Percentiles rank a stretch among this genome's conserved stretches.
Evolutionary conservation across 2,797 vertebrate species (phyloP).

Genomic region (Mycteria americana): DNA sequence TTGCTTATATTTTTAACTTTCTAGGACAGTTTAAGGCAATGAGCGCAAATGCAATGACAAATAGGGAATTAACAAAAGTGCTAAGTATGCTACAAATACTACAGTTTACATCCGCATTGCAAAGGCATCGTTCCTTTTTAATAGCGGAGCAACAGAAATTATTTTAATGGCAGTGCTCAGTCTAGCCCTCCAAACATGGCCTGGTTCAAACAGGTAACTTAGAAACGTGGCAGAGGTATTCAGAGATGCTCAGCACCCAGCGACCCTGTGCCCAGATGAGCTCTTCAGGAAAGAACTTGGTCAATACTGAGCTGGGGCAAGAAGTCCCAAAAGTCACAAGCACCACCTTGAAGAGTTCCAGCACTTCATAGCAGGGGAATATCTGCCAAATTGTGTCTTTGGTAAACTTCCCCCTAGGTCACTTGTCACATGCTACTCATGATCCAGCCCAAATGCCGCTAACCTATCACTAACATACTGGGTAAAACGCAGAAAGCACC

Average conservation of each 20-base stretch:
- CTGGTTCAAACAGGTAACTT: neutral
- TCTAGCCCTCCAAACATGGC: neutral
- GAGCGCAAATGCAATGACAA: neutral
- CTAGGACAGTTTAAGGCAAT: neutral
- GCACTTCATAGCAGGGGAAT: neutral
- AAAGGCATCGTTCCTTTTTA: neutral
- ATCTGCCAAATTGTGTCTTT: neutral
- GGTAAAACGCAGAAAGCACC: neutral
- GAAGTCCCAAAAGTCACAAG: neutral
- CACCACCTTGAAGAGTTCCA: neutral
- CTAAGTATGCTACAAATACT: neutral
- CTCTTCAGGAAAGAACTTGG: neutral
- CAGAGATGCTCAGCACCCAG: neutral
- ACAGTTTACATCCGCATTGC: neutral
- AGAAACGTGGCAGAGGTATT: neutral
- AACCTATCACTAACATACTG: neutral
- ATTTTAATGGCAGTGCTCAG: neutral
- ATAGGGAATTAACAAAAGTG: neutral
- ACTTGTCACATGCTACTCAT: neutral
- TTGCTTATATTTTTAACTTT: neutral
- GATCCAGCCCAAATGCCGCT: neutral
- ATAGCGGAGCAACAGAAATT: neutral
- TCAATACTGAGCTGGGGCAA: neutral
- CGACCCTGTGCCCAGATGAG: accelerated
- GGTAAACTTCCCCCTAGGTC: neutral